Conservation (phyloP, 2,113 vertebrate genomes). For the Plectropomus leopardus region DNA sequence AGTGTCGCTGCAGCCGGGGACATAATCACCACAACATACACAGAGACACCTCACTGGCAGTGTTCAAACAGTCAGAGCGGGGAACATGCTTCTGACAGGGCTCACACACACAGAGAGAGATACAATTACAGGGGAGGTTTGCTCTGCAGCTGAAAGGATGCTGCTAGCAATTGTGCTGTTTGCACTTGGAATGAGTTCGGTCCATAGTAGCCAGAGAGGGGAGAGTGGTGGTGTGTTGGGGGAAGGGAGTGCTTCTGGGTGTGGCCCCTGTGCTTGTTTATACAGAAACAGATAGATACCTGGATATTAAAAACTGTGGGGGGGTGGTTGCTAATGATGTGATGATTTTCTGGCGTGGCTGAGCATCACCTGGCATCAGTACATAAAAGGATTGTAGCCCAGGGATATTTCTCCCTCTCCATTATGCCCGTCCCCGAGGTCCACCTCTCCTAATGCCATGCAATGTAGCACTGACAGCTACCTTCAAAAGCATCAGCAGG, state of each 20-base stretch:
- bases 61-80: slow-evolving; percentile 55
- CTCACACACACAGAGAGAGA: slow-evolving; percentile 41
- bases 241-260: slow-evolving; percentile 70
- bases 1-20: slow-evolving; percentile 56
- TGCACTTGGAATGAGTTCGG: slow-evolving; percentile 65
- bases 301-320: slow-evolving; percentile 57
- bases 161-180: slow-evolving; percentile 64
- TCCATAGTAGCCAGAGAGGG: slow-evolving; percentile 28
- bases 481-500: slow-evolving; percentile 71
- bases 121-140: slow-evolving; percentile 50
- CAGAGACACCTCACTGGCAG: slow-evolving; percentile 53
- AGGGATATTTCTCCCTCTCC: slow-evolving; percentile 61
- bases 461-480: slow-evolving; percentile 71
- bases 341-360: slow-evolving; percentile 39
- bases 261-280: slow-evolving; percentile 61
- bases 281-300: slow-evolving; percentile 49
- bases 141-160: slow-evolving; percentile 51
- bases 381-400: slow-evolving; percentile 52
- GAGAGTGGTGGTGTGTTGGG: slow-evolving; percentile 48
- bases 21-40: slow-evolving; percentile 61
- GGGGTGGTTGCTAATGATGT: slow-evolving; percentile 59
- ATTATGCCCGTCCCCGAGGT: slow-evolving; percentile 68
- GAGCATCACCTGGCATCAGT: slow-evolving; percentile 69
- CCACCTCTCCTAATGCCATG: slow-evolving; percentile 72
- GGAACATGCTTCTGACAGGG: slow-evolving; percentile 51